phyloP scores from a whole-genome alignment of 2,113 vertebrate species.

The Zapornia atra region DNA sequence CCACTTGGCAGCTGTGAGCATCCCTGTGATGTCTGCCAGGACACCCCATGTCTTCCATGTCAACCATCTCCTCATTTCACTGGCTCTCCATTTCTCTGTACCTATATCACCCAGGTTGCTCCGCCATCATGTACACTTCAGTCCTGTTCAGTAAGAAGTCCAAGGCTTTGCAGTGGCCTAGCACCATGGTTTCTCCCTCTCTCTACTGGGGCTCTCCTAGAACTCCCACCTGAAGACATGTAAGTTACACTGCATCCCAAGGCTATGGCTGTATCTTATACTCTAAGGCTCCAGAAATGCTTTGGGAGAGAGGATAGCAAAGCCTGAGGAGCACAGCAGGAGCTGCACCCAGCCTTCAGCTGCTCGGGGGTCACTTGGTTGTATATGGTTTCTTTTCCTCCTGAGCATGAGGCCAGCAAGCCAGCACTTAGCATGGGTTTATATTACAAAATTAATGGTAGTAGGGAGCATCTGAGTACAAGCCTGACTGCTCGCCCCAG shows the following conservation, averaged over 20 bases:
- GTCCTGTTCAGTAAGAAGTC: accelerated
- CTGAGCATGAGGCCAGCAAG: not conserved
- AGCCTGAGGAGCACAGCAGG: not conserved
- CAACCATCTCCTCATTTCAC: not conserved
- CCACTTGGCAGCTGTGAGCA: not conserved
- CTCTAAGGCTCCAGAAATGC: not conserved
- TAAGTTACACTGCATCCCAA: not conserved
- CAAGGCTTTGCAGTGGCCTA: not conserved
- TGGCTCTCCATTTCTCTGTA: not conserved
- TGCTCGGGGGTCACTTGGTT: not conserved
- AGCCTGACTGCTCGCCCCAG: not conserved
- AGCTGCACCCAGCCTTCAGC: not conserved
- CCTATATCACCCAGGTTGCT: not conserved
- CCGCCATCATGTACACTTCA: not conserved
- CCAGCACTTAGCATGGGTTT: not conserved
- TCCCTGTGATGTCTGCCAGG: not conserved
- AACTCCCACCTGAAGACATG: not conserved
- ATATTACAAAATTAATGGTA: not conserved
- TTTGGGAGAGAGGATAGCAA: not conserved
- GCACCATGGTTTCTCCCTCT: not conserved
- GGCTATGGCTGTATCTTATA: not conserved
- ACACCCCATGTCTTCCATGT: not conserved
- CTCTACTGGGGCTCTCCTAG: not conserved
- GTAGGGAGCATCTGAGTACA: not conserved
- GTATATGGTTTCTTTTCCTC: accelerated